phyloP scores from a whole-genome alignment of 2,113 vertebrate genomes.

The Pygathrix nemaeus region DNA sequence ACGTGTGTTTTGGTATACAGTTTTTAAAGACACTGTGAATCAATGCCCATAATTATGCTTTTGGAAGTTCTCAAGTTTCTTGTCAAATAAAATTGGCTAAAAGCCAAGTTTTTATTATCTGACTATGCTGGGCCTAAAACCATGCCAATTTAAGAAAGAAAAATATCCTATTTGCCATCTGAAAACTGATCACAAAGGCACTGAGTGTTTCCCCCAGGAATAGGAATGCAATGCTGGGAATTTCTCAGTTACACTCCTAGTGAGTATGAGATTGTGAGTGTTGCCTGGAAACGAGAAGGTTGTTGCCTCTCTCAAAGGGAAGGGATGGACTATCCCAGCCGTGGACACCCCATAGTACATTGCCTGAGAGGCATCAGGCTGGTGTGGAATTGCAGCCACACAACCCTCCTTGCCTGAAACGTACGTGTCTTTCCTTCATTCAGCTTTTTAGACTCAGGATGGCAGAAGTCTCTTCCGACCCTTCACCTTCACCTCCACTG shows the following conservation, averaged over 20 bases:
- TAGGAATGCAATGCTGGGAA: constrained; percentile 1
- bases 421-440: not conserved
- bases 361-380: not conserved
- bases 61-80: not conserved
- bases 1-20: not conserved
- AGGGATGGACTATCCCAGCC: not conserved
- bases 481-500: not conserved
- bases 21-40: constrained; percentile 21
- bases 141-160: not conserved
- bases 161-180: not conserved
- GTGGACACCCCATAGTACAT: accelerated
- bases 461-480: not conserved
- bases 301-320: not conserved
- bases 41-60: not conserved
- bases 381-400: not conserved
- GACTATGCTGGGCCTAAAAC: not conserved
- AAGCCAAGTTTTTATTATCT: constrained; percentile 10
- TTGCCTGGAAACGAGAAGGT: not conserved
- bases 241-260: not conserved
- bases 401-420: not conserved
- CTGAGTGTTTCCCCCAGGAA: constrained; percentile 13
- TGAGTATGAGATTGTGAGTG: not conserved
- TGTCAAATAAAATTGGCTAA: constrained; percentile 17
- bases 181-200: not conserved
- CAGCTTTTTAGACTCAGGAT: not conserved